Evolutionary conservation across 1,140 invertebrate species (phyloP).

Genomic region (Hestina assimilis): DNA sequence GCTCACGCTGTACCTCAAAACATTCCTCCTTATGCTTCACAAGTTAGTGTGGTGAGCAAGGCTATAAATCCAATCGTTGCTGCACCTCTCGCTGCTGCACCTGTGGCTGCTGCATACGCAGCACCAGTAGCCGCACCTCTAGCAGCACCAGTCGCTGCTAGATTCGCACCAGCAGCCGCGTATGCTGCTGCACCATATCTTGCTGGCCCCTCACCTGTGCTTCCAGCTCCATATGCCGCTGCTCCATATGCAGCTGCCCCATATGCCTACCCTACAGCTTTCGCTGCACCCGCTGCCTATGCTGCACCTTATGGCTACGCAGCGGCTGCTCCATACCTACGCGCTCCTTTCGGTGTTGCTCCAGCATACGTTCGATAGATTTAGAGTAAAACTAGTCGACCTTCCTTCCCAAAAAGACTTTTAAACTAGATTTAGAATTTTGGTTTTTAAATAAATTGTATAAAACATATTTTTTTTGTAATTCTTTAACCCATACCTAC

Average conservation of each 20-base stretch:
- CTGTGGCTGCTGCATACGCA: conserved; percentile 33
- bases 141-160: conserved; percentile 27
- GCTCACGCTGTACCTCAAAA: conserved; percentile 77
- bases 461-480: conserved; percentile 29
- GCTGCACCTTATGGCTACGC: conserved; percentile 51
- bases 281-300: conserved; percentile 40
- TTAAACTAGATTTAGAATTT: conserved; percentile 36
- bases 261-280: conserved; percentile 33
- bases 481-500: conserved; percentile 5
- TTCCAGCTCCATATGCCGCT: conserved; percentile 38
- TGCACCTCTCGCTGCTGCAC: conserved; percentile 39
- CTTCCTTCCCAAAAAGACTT: conserved; percentile 55
- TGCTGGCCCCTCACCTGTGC: conserved; percentile 32
- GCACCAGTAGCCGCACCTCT: conserved; percentile 41
- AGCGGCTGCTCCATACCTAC: conserved; percentile 42
- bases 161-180: conserved; percentile 7
- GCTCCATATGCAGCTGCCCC: conserved; percentile 37
- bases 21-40: conserved; percentile 77
- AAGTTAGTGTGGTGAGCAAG: conserved; percentile 75
- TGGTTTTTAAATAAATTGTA: conserved; percentile 34
- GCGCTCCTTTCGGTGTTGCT: conserved; percentile 47
- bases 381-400: conserved; percentile 56
- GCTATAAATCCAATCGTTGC: conserved; percentile 57
- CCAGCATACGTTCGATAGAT: conserved; percentile 71
- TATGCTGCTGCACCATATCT: conserved; percentile 38